Conservation (phyloP, 2,888 invertebrate species). For the Pediacus dermestoides region DNA sequence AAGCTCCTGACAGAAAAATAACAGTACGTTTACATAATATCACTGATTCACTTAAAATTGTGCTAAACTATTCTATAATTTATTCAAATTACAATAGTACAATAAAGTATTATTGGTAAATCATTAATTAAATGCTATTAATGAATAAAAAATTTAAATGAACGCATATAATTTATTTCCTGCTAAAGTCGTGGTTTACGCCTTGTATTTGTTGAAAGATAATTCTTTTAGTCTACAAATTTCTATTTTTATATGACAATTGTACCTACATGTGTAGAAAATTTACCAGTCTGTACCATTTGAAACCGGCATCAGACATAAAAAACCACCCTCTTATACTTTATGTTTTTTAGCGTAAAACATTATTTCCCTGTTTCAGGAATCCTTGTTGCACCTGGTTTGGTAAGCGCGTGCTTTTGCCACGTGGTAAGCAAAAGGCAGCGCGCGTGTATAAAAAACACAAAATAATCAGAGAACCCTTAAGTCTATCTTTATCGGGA, state of each 20-base stretch:
- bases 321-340: slow-evolving; percentile 36
- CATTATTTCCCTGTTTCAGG: slow-evolving; percentile 34
- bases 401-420: slow-evolving; percentile 24
- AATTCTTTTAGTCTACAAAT: slow-evolving; percentile 12
- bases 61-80: too few relatives aligned
- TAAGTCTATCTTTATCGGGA: slow-evolving; percentile 3
- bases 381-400: slow-evolving; percentile 35
- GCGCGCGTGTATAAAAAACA: slow-evolving; percentile 14
- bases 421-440: slow-evolving; percentile 21
- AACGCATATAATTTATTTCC: too few relatives aligned
- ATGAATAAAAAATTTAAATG: too few relatives aligned
- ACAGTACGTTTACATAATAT: too few relatives aligned
- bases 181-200: too few relatives aligned
- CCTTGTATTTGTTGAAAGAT: too few relatives aligned
- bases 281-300: slow-evolving; percentile 19
- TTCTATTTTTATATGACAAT: slow-evolving; percentile 24
- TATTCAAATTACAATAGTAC: too few relatives aligned
- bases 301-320: slow-evolving; percentile 15
- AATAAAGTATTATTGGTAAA: too few relatives aligned
- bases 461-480: slow-evolving; percentile 5
- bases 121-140: too few relatives aligned
- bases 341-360: slow-evolving; percentile 36
- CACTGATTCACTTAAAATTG: too few relatives aligned
- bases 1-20: too few relatives aligned
- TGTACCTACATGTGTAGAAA: slow-evolving; percentile 20